These are phyloP conservation scores for Capreolus pygargus DNA, from an alignment of 2,113 vertebrate species.

Conservation along the genomic window DNA sequence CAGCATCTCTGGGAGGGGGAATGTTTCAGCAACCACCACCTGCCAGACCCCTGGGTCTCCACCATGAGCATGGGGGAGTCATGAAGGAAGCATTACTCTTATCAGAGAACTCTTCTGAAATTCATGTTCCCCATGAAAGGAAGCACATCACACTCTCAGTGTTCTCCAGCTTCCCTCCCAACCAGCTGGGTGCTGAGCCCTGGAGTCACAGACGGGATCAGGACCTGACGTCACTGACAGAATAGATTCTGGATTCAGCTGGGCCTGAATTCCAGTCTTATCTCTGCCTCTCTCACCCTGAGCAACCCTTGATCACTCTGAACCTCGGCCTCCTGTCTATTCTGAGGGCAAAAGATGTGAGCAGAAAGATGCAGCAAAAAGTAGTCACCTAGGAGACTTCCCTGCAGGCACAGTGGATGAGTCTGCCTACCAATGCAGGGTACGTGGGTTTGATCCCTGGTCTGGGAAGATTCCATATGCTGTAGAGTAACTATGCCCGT, in stretches of 20 bases:
- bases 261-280: neutral
- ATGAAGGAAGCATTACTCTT: accelerated
- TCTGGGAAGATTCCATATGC: neutral
- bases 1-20: neutral
- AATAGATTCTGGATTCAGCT: neutral
- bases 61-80: accelerated
- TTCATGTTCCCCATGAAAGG: neutral
- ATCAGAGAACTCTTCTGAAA: neutral
- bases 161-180: neutral
- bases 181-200: neutral
- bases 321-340: neutral
- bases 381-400: neutral
- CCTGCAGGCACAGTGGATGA: neutral
- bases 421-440: neutral
- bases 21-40: neutral
- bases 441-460: neutral
- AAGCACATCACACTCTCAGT: neutral
- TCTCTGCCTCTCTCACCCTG: neutral
- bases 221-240: too few relatives aligned
- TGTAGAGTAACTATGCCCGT: neutral
- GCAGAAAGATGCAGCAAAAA: neutral
- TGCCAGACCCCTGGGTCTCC: neutral
- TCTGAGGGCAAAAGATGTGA: neutral
- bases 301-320: neutral
- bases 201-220: neutral